Evolutionary conservation across 2,797 vertebrate species (phyloP).

Genomic region (Carcharodon carcharias): DNA sequence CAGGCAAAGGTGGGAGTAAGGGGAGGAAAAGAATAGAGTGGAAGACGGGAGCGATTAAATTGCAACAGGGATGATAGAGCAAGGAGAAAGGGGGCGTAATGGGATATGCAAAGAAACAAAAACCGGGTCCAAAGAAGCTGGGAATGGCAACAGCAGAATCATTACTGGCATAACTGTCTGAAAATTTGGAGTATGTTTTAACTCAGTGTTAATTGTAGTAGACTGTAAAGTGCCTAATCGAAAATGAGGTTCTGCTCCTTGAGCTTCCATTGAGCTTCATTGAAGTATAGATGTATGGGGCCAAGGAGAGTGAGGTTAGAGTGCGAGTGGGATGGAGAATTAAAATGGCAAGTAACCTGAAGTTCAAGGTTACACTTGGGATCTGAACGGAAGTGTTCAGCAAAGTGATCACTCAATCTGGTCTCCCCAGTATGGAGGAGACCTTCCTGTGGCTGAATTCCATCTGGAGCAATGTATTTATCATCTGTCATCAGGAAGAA

Average conservation of each 20-base stretch:
- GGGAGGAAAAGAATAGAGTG: neutral
- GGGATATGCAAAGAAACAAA: neutral
- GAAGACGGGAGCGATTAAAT: neutral
- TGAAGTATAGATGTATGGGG: neutral
- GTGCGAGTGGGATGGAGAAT: neutral
- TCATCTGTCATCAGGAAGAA: neutral
- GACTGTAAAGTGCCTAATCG: neutral
- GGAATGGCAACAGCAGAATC: neutral
- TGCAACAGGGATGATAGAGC: neutral
- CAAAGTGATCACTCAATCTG: neutral
- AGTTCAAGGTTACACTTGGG: neutral
- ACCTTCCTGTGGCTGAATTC: neutral
- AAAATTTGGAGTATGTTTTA: neutral
- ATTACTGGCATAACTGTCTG: neutral
- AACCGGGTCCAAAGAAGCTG: neutral
- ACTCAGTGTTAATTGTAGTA: neutral
- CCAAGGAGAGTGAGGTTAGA: neutral
- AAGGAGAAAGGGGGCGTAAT: neutral
- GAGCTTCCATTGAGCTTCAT: neutral
- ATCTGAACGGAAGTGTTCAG: neutral
- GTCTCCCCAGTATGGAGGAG: neutral
- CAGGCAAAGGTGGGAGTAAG: neutral
- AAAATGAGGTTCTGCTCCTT: neutral
- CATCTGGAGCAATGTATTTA: neutral
- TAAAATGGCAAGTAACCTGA: neutral